phyloP scores from a whole-genome alignment of 2,888 invertebrate species.

The Timema cristinae region DNA sequence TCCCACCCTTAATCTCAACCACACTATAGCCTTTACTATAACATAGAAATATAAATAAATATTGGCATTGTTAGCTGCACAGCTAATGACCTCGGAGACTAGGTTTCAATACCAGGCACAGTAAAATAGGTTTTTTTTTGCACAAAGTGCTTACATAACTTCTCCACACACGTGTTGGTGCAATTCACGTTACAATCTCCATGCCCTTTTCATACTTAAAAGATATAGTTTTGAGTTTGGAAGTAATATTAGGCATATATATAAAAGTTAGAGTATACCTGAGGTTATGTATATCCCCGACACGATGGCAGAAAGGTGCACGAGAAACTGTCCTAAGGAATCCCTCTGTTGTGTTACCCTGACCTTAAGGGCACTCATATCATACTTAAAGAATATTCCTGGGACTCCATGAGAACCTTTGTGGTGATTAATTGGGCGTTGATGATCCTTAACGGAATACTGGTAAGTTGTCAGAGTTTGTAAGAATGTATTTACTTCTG shows the following conservation, averaged over 20 bases:
- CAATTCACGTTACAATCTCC: not conserved
- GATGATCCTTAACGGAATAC: conserved; percentile 89
- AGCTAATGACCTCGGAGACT: too few relatives aligned
- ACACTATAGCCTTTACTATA: too few relatives aligned
- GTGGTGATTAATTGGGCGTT: conserved; percentile 67
- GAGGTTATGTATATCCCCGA: conserved; percentile 91
- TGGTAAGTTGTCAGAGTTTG: conserved; percentile 78
- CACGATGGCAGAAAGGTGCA: conserved; percentile 85
- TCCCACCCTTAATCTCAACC: too few relatives aligned
- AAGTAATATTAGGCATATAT: too few relatives aligned
- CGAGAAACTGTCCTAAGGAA: conserved; percentile 70
- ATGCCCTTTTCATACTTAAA: not conserved
- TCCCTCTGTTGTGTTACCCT: conserved; percentile 76
- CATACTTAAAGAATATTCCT: conserved; percentile 94
- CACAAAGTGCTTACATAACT: too few relatives aligned
- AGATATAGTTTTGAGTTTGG: too few relatives aligned
- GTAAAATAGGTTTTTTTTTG: too few relatives aligned
- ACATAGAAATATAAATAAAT: too few relatives aligned
- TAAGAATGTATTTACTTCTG: conserved; percentile 79
- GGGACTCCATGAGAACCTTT: conserved; percentile 89
- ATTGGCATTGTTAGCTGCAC: too few relatives aligned
- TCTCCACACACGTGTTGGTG: not conserved
- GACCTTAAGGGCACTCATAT: conserved; percentile 86
- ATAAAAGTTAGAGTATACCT: conserved; percentile 43
- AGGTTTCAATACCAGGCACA: too few relatives aligned